Evolutionary conservation across 1,140 invertebrate genomes (phyloP), one percentile per base, ranked within the genome.

Genomic region (Hydropsyche tenuis): DNA sequence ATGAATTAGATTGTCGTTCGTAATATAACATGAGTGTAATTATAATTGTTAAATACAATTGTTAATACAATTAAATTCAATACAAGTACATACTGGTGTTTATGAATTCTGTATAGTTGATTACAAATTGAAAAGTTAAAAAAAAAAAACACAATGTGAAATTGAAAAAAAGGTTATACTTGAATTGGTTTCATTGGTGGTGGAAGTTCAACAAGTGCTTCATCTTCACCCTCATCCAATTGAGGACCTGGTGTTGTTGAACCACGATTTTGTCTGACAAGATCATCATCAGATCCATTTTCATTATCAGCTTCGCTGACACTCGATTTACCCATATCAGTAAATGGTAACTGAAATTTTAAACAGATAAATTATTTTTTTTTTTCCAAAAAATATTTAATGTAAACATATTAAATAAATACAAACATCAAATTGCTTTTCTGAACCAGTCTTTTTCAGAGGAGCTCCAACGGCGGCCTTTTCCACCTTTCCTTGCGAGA

Each of bases 131-230:
- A 6, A 45, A 45, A 45, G 14, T 45, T 45, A 9, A 45, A 45
- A 14, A 45, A 14, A 45, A 45, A 14, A 45, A 45, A 45, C 14
- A 14, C 42, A 45, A 45, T n/a, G n/a, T n/a, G n/a, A n/a, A n/a
- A 37, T 25, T 62, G 7, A 7, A 16, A 23, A 16, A 5, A 62
- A 14, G 43, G 16, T 18, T 76, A n/a, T 79, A 94, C 92, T 79
- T 94, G 92, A 79, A 97, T 95, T 4, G 96, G 95, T 82, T 95
- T 94, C 96, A 97, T 98, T 1, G 96, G 96, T 23, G 96, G 96
- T 37, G 96, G 96, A 78, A 97, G 84, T 85, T 97, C 95, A 0
- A 95, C 88, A 74, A 92, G 91, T 37, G 91, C 92, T 73, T 90
- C 92, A 76, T 92, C 92, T 78, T 94, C 93, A 73, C 90, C 90